These are phyloP conservation scores for Troglohyphantes excavatus DNA, from an alignment of 2,888 invertebrate species.

Conservation along the genomic window DNA sequence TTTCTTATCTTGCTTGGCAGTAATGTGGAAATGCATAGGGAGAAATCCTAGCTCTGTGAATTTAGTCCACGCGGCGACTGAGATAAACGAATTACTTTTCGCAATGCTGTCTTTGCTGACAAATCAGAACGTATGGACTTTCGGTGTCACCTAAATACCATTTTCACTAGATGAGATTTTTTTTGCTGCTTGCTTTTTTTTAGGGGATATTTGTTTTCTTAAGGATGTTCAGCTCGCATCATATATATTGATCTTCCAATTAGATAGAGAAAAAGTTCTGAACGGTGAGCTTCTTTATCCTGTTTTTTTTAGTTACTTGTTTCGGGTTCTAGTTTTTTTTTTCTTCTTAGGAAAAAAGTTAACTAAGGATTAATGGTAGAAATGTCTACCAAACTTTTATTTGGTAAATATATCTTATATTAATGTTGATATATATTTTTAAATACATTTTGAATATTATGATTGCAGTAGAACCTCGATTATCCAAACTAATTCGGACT, in stretches of 20 bases:
- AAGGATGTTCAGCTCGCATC: constrained; percentile 26
- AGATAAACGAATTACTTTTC: constrained; percentile 69
- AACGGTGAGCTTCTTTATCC: background rate
- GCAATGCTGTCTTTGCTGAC: constrained; percentile 61
- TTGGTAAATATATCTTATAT: too few species aligned
- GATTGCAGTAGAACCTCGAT: too few species aligned
- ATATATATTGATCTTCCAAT: constrained; percentile 54
- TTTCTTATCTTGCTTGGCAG: constrained; percentile 39
- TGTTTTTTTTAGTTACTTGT: background rate
- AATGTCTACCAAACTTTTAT: too few species aligned
- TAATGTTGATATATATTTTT: too few species aligned
- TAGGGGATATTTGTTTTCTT: constrained; percentile 19
- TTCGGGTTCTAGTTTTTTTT: too few species aligned
- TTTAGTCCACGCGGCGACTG: constrained; percentile 46
- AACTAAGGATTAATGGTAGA: too few species aligned
- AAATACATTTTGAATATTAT: too few species aligned
- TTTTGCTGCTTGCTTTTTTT: background rate
- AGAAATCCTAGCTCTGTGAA: constrained; percentile 32
- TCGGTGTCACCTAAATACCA: constrained; percentile 57
- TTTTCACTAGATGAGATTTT: constrained; percentile 34
- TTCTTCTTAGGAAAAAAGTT: too few species aligned
- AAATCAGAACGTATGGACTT: constrained; percentile 69
- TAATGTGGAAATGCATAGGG: constrained; percentile 35
- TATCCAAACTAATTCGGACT: too few species aligned
- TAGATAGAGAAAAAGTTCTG: constrained; percentile 51